phyloP scores from a whole-genome alignment of 2,113 vertebrate genomes.

The Ameiurus melas region DNA sequence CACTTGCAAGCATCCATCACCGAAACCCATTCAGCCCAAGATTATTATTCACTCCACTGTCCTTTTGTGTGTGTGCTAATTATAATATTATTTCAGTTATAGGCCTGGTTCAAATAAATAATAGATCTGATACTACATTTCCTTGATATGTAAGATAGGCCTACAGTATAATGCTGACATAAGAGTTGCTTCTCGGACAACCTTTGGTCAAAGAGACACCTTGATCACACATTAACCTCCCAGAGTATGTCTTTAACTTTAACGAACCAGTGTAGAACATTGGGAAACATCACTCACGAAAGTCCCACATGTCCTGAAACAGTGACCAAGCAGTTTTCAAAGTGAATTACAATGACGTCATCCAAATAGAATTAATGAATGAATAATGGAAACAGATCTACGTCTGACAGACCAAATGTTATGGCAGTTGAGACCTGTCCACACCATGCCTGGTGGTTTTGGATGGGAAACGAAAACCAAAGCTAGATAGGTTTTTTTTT shows the following conservation, averaged over 20 bases:
- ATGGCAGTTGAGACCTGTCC: background rate
- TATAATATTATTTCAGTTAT: background rate
- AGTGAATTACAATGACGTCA: background rate
- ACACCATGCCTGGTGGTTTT: background rate
- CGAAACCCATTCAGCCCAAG: background rate
- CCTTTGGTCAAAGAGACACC: constrained; percentile 32
- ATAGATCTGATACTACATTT: background rate
- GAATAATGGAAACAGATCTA: background rate
- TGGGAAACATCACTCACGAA: background rate
- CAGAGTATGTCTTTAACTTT: constrained; percentile 31
- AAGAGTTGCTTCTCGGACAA: background rate
- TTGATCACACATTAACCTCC: constrained; percentile 35
- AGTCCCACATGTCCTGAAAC: background rate
- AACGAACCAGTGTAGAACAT: background rate
- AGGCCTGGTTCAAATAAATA: background rate
- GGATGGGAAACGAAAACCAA: background rate
- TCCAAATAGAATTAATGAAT: background rate
- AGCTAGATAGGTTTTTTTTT: background rate
- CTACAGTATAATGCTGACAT: background rate
- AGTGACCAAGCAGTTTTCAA: background rate
- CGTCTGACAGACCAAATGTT: no score
- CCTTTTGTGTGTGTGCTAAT: background rate
- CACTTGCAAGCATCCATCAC: background rate
- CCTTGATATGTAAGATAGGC: background rate
- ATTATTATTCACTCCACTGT: background rate